Conservation (phyloP, 2,113 vertebrate genomes). For the Pao palembangensis region DNA sequence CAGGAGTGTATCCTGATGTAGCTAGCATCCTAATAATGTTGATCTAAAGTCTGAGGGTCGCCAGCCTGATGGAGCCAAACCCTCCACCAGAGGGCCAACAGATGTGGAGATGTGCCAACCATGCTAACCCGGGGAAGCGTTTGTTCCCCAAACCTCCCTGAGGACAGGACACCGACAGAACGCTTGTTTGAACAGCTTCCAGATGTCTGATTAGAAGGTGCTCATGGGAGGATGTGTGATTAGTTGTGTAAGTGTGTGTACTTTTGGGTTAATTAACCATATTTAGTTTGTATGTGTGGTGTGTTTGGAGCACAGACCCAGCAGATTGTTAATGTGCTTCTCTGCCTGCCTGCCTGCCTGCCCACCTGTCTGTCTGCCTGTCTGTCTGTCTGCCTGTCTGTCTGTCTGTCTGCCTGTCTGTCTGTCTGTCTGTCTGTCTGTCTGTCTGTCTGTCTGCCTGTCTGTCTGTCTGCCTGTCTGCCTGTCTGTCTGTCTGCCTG, state of each 20-base stretch:
- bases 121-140: conserved; percentile 56
- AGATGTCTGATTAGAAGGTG: conserved; percentile 76
- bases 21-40: too few relatives aligned
- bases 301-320: conserved; percentile 1
- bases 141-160: conserved; percentile 47
- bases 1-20: too few relatives aligned
- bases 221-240: conserved; percentile 50
- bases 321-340: not conserved
- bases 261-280: conserved; percentile 19
- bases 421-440: too few relatives aligned
- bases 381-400: too few relatives aligned
- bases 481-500: not conserved
- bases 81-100: conserved; percentile 58
- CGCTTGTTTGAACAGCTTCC: conserved; percentile 56
- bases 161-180: not conserved
- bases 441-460: too few relatives aligned
- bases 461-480: too few relatives aligned
- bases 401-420: not conserved
- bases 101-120: conserved; percentile 23
- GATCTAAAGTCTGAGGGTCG: conserved; percentile 37
- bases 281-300: conserved; percentile 6
- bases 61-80: conserved; percentile 46
- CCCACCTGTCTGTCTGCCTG: too few relatives aligned
- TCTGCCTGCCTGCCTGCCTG: not conserved
- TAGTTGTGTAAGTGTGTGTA: conserved; percentile 29